Conservation (phyloP, 2,888 invertebrate genomes). For the Polyommatus iphigenia region DNA sequence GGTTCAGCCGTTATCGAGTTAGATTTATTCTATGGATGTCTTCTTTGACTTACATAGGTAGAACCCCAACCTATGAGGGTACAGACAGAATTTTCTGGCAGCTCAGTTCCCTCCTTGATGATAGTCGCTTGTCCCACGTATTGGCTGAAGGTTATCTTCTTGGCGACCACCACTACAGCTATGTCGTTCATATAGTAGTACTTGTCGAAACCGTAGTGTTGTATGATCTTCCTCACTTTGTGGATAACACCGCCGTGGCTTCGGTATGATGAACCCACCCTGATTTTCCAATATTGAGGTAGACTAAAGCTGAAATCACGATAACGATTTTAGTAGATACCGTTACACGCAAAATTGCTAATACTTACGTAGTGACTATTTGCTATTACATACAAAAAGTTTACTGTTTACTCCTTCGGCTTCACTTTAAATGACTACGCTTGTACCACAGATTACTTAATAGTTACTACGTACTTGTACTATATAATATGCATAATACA, state of each 20-base stretch:
- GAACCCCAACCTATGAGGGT: constrained; percentile 70
- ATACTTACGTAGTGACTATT: too few relatives aligned
- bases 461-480: too few relatives aligned
- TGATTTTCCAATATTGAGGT: constrained; percentile 64
- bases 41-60: constrained; percentile 51
- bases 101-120: constrained; percentile 58
- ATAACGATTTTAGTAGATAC: neutral
- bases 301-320: constrained; percentile 56
- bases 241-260: constrained; percentile 59
- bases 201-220: constrained; percentile 60
- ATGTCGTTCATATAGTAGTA: constrained; percentile 65
- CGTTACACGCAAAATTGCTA: too few relatives aligned
- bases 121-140: constrained; percentile 65
- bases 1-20: too few relatives aligned
- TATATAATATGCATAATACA: too few relatives aligned
- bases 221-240: constrained; percentile 59
- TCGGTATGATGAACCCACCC: constrained; percentile 67
- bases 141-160: constrained; percentile 53
- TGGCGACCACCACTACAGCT: constrained; percentile 58
- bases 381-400: too few relatives aligned
- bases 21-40: too few relatives aligned
- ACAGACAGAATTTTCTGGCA: constrained; percentile 56
- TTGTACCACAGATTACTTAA: too few relatives aligned
- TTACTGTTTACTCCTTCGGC: too few relatives aligned
- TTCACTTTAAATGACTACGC: too few relatives aligned